A percentile compares a stretch with the other conserved stretches of the same genome.
Conservation (phyloP, 2,797 vertebrate genomes). For the Pelobates cultripes region DNA sequence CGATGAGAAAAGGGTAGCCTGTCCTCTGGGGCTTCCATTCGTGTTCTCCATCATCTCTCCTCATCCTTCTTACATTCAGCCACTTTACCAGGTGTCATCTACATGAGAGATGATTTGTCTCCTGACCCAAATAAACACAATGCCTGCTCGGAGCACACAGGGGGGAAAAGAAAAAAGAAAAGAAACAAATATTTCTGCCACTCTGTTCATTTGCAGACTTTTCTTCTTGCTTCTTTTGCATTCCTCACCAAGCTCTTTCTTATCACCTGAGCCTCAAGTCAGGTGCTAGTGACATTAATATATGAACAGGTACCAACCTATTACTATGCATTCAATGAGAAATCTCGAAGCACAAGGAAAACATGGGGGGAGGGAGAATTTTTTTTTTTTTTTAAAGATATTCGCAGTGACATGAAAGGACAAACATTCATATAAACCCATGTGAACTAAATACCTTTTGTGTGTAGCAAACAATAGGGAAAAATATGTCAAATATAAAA, state of each 20-base stretch:
- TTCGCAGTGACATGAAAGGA: conserved; percentile 78
- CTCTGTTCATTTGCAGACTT: conserved; percentile 83
- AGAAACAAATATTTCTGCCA: conserved; percentile 70
- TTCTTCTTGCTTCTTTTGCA: conserved; percentile 62
- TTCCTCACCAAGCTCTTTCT: conserved; percentile 59
- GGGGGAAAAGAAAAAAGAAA: conserved; percentile 59
- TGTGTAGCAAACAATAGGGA: conserved; percentile 64
- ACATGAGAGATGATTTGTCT: conserved; percentile 95
- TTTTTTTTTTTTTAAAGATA: too few relatives aligned
- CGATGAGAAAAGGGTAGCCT: conserved; percentile 87
- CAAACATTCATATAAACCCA: conserved; percentile 70
- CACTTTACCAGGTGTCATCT: conserved; percentile 94
- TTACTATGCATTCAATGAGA: conserved; percentile 71
- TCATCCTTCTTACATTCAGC: conserved; percentile 90
- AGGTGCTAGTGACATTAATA: conserved; percentile 76
- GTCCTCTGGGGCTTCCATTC: conserved; percentile 86
- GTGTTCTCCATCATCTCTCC: conserved; percentile 94
- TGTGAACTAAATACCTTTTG: conserved; percentile 67
- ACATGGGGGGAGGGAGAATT: conserved; percentile 54
- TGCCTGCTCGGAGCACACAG: conserved; percentile 76
- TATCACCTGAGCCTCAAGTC: conserved; percentile 82
- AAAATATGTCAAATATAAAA: conserved; percentile 62
- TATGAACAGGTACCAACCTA: conserved; percentile 85
- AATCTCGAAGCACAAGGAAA: conserved; percentile 67
- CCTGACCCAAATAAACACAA: conserved; percentile 97